Base-by-base conservation (phyloP, 2,113 vertebrate species). In the Axis porcinus region DNA sequence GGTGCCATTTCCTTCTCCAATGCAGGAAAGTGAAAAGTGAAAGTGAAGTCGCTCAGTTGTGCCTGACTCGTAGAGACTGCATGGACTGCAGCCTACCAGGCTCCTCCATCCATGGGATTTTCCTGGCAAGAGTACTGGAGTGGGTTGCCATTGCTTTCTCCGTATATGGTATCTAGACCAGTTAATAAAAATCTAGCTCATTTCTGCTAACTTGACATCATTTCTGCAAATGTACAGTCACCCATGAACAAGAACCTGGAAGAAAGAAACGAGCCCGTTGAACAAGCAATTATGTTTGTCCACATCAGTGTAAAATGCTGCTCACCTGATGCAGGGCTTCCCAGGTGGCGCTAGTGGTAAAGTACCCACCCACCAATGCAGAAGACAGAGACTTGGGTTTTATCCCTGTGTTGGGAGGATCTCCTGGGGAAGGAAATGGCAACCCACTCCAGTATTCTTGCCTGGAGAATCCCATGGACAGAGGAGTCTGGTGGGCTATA, bases 201-300 rank as follows among this genome's bases (percentile, higher is more conserved):
- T 14, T 0, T 12, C 25, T 55, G 27, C 40, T 84, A 76, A 89
- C 6, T 12, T 58, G 11, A 28, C 40, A 13, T 47, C 81, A 67
- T 45, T 74, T 64, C 36, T 36, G 11, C 94, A 87, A 91, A 55
- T 23, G 84, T 5, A 52, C 7, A 10, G 19, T 50, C 21, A 62
- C 84, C 47, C 50, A 84, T 57, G 55, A 87, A 74, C 17, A 82
- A 74, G 21, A 83, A 83, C 25, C 76, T 45, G 52, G 27, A 28
- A 60, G 36, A 86, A 94, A 47, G 47, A 84, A 81, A 36, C 0
- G 95, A 83, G 52, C 6, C 78, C n/a, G 2, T 23, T 84, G 96
- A 90, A 97, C 36, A 97, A 93, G 95, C 95, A 97, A 96, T 97
- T 97, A 95, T 92, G 97, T 98, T 97, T 92, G 97, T 97, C 97